Evolutionary conservation across 2,888 invertebrate species (phyloP).

Genomic region (Catonia carolina): DNA sequence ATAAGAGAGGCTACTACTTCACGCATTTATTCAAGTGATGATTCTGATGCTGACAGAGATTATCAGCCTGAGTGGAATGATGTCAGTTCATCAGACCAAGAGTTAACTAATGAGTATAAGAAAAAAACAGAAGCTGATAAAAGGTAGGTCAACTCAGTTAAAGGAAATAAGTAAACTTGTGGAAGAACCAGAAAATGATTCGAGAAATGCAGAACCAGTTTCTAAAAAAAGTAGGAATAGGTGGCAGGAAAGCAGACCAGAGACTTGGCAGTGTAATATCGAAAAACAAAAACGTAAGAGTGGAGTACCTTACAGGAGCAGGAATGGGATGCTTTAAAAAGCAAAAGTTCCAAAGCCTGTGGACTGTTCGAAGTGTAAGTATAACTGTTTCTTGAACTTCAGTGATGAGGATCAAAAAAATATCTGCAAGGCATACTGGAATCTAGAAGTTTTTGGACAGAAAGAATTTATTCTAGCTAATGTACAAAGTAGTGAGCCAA

Average conservation of each 20-base stretch:
- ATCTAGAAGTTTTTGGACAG: neutral
- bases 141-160: too few relatives aligned
- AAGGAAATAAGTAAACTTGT: too few relatives aligned
- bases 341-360: neutral
- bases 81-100: too few relatives aligned
- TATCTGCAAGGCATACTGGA: neutral
- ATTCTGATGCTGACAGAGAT: too few relatives aligned
- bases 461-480: neutral
- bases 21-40: too few relatives aligned
- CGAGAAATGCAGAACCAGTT: too few relatives aligned
- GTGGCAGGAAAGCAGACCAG: neutral
- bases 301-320: neutral
- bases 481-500: neutral
- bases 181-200: too few relatives aligned
- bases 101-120: too few relatives aligned
- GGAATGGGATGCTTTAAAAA: neutral
- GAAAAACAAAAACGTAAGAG: neutral
- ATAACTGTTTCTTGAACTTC: neutral
- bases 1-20: too few relatives aligned
- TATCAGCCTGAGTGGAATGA: too few relatives aligned
- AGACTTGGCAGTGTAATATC: neutral
- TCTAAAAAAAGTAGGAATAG: too few relatives aligned
- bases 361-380: neutral
- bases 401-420: neutral
- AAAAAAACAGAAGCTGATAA: too few relatives aligned